phyloP scores from a whole-genome alignment of 1,140 invertebrate genomes.

The Linepithema humile region DNA sequence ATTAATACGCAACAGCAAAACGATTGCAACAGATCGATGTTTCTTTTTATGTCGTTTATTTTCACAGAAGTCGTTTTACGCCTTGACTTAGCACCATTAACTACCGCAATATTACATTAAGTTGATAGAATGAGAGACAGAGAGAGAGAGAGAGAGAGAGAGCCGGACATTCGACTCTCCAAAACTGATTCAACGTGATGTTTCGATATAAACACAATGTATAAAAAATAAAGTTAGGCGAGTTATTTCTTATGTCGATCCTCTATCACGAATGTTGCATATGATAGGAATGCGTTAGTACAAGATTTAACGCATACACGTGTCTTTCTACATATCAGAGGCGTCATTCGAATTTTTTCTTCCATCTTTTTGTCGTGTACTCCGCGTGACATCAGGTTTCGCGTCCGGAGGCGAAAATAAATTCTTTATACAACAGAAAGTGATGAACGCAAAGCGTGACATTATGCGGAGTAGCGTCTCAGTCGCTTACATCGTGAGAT shows the following conservation, averaged over 20 bases:
- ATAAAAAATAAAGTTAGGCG: constrained; percentile 71
- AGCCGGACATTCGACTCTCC: not conserved
- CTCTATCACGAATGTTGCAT: constrained; percentile 46
- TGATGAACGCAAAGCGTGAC: not conserved
- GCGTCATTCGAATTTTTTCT: not conserved
- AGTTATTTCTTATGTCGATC: constrained; percentile 59
- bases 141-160: constrained; percentile 21
- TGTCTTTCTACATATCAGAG: not conserved
- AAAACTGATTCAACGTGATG: constrained; percentile 41
- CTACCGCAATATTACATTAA: constrained; percentile 25
- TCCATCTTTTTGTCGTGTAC: not conserved
- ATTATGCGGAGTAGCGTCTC: not conserved
- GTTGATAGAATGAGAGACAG: constrained; percentile 7
- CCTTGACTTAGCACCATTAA: constrained; percentile 26
- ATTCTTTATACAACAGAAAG: constrained; percentile 18
- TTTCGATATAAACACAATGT: constrained; percentile 63
- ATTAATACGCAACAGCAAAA: constrained; percentile 24
- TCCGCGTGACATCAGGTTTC: not conserved
- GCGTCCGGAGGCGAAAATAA: constrained; percentile 4
- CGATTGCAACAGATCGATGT: constrained; percentile 21
- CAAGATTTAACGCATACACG: not conserved
- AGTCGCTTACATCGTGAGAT: not conserved
- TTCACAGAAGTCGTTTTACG: constrained; percentile 11
- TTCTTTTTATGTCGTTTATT: constrained; percentile 5
- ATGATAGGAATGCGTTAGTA: constrained; percentile 38